These are phyloP conservation scores for Torymus tubicola DNA, from an alignment of 2,888 invertebrate species.

Conservation along the genomic window DNA sequence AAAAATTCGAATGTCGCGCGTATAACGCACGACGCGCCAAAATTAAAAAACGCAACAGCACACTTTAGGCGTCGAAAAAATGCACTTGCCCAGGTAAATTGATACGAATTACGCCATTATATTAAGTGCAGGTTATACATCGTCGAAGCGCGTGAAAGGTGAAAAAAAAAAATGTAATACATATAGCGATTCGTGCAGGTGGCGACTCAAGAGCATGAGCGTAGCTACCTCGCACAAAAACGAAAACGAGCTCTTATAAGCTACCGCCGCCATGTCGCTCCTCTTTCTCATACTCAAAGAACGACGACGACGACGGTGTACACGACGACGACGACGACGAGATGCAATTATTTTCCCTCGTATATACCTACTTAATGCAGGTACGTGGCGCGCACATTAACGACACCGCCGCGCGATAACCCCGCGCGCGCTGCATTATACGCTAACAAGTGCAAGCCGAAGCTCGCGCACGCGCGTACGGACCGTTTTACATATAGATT, in stretches of 20 bases:
- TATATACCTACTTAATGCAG: constrained; percentile 54
- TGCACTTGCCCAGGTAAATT: background rate
- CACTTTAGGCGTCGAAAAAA: too few species aligned
- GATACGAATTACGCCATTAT: constrained; percentile 17
- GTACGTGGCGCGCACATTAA: constrained; percentile 64
- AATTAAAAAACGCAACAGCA: too few species aligned
- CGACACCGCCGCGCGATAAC: constrained; percentile 63
- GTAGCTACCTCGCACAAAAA: too few species aligned
- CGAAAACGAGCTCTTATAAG: too few species aligned
- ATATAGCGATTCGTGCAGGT: constrained; percentile 1
- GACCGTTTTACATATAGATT: constrained; percentile 66
- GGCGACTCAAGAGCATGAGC: background rate
- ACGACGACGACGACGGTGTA: background rate
- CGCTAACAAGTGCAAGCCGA: constrained; percentile 71
- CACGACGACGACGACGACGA: constrained; percentile 12
- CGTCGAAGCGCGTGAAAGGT: background rate
- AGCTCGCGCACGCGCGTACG: constrained; percentile 54
- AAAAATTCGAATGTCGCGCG: too few species aligned
- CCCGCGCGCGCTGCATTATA: constrained; percentile 56
- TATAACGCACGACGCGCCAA: too few species aligned
- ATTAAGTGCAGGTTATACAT: constrained; percentile 9
- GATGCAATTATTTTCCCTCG: constrained; percentile 56
- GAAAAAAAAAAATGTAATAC: background rate
- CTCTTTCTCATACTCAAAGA: constrained; percentile 6
- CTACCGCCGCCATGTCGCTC: too few species aligned